Evolutionary conservation across 2,888 invertebrate genomes (phyloP).

Genomic region (Epinotia brunnichana): DNA sequence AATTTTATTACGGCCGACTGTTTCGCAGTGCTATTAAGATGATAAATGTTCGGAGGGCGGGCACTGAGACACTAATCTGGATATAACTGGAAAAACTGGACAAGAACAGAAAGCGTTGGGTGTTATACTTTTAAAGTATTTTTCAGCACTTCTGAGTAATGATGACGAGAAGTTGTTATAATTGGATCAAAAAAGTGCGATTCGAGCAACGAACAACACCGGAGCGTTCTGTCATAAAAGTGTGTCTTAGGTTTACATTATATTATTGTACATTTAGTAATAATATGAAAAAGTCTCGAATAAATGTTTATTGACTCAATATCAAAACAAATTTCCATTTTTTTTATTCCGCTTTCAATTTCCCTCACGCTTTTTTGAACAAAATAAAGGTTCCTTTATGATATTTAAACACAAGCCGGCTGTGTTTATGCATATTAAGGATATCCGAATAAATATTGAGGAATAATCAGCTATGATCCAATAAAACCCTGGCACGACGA

Average conservation of each 20-base stretch:
- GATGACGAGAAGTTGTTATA: neutral
- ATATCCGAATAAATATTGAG: slow-evolving; percentile 29
- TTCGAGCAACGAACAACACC: too few species aligned
- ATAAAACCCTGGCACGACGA: slow-evolving; percentile 29
- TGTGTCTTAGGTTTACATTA: too few species aligned
- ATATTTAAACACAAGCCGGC: slow-evolving; percentile 23
- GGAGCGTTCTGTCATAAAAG: too few species aligned
- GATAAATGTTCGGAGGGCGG: slow-evolving; percentile 58
- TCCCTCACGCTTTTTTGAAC: slow-evolving; percentile 8
- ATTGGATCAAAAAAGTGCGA: too few species aligned
- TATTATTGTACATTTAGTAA: too few species aligned
- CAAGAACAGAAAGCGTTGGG: slow-evolving; percentile 11
- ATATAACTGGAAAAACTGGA: slow-evolving; percentile 49
- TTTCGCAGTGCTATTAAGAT: slow-evolving; percentile 59
- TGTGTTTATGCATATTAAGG: slow-evolving; percentile 27
- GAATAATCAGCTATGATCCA: slow-evolving; percentile 37
- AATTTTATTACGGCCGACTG: slow-evolving; percentile 60
- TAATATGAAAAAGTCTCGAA: too few species aligned
- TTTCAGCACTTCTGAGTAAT: neutral
- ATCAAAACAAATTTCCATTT: slow-evolving; percentile 5
- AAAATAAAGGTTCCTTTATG: slow-evolving; percentile 23
- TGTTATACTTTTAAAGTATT: slow-evolving; percentile 5
- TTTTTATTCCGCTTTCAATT: slow-evolving; percentile 9
- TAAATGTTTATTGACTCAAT: neutral
- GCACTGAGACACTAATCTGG: slow-evolving; percentile 54